Percentiles rank a stretch among this genome's conserved stretches.
Conservation (phyloP, 2,888 invertebrate species). For the Eugnorisma glareosa region DNA sequence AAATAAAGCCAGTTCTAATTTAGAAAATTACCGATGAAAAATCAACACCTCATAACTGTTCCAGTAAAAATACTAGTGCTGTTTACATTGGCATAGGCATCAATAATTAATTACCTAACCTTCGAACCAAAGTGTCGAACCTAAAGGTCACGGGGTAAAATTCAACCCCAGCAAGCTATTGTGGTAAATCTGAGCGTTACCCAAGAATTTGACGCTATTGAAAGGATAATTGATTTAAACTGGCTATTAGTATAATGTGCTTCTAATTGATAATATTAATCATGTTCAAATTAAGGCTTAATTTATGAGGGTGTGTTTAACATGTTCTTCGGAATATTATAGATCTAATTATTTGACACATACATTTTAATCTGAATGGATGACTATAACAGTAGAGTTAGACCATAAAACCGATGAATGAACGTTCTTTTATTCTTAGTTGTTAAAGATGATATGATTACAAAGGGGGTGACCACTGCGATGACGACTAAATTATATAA, state of each 20-base stretch:
- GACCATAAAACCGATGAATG: neutral
- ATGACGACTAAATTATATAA: too few species aligned
- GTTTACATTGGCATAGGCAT: neutral
- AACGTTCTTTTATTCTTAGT: too few species aligned
- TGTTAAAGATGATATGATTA: neutral
- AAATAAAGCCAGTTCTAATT: neutral
- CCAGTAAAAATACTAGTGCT: neutral
- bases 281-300: neutral
- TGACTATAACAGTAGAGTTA: neutral
- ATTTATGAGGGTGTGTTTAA: neutral
- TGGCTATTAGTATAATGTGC: slow-evolving; percentile 32
- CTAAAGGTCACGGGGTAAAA: slow-evolving; percentile 12
- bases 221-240: slow-evolving; percentile 48
- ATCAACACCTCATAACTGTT: neutral
- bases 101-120: neutral
- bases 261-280: slow-evolving; percentile 23
- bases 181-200: slow-evolving; percentile 31
- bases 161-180: slow-evolving; percentile 17
- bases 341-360: neutral
- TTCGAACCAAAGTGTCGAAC: slow-evolving; percentile 15
- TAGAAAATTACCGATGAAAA: neutral
- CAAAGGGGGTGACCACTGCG: too few species aligned
- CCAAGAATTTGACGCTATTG: slow-evolving; percentile 32
- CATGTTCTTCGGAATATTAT: neutral
- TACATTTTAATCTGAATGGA: neutral